phyloP scores from a whole-genome alignment of 2,113 vertebrate genomes.

The Psittacula cyanocephala region DNA sequence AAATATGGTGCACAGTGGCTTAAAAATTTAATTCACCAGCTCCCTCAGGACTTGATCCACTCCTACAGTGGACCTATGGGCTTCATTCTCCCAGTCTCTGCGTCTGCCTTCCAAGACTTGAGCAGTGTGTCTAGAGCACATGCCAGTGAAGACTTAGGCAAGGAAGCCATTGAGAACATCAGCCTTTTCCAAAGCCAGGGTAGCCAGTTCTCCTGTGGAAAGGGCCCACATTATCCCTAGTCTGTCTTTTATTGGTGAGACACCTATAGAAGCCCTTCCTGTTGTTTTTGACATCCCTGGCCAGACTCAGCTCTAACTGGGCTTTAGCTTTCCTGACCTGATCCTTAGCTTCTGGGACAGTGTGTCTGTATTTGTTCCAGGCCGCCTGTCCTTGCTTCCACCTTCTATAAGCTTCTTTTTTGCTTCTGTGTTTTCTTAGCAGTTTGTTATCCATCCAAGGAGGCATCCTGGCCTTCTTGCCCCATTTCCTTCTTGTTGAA shows the following conservation, averaged over 20 bases:
- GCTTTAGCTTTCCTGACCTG: not conserved
- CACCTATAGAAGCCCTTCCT: not conserved
- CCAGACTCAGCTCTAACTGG: not conserved
- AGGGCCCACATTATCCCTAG: not conserved
- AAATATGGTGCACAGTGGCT: not conserved
- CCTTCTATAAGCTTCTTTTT: not conserved
- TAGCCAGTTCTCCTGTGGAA: not conserved
- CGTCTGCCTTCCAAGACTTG: not conserved
- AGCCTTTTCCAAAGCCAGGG: not conserved
- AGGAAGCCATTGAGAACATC: not conserved
- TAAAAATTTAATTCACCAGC: not conserved
- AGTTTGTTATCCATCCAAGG: not conserved
- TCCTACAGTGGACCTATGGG: too few relatives aligned
- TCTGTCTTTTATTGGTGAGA: not conserved
- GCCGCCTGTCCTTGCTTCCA: not conserved
- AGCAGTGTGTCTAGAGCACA: not conserved
- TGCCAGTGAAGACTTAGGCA: not conserved
- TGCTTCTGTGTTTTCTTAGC: not conserved
- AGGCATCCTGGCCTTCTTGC: not conserved
- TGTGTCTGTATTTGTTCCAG: not conserved
- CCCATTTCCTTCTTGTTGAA: not conserved
- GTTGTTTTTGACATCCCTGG: not conserved
- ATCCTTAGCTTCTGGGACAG: not conserved
- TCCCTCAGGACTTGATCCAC: not conserved
- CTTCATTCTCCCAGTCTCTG: not conserved